Conservation (phyloP, 2,888 invertebrate genomes). For the Macrophya annulata region DNA sequence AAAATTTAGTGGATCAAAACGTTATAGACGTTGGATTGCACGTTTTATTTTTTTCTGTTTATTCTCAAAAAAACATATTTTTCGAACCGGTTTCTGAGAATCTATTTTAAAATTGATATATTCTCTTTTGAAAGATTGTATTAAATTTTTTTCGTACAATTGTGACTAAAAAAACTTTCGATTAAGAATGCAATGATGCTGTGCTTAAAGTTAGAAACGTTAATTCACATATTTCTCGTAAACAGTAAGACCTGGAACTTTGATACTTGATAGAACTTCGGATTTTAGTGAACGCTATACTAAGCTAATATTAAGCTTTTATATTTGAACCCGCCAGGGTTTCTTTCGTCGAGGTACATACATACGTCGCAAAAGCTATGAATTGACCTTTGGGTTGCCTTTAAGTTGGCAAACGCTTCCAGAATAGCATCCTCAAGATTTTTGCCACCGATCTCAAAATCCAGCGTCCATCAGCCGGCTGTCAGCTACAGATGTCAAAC, state of each 20-base stretch:
- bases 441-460: slow-evolving; percentile 4
- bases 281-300: background rate
- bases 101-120: no score
- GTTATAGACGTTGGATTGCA: no score
- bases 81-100: background rate
- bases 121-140: no score
- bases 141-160: no score
- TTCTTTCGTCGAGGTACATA: background rate
- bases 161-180: no score
- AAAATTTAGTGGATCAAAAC: no score
- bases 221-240: no score
- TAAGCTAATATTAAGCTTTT: background rate
- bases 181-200: background rate
- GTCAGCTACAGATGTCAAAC: slow-evolving; percentile 20
- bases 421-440: slow-evolving; percentile 13
- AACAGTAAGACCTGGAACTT: no score
- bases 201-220: background rate
- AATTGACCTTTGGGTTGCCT: background rate
- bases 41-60: no score
- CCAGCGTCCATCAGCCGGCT: background rate
- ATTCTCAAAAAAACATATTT: background rate
- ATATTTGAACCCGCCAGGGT: background rate
- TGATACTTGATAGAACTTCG: background rate
- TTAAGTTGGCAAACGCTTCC: background rate
- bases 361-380: background rate